A percentile compares a stretch with the other conserved stretches of the same genome.
Conservation (phyloP, 2,113 vertebrate species). For the Coregonus clupeaformis region DNA sequence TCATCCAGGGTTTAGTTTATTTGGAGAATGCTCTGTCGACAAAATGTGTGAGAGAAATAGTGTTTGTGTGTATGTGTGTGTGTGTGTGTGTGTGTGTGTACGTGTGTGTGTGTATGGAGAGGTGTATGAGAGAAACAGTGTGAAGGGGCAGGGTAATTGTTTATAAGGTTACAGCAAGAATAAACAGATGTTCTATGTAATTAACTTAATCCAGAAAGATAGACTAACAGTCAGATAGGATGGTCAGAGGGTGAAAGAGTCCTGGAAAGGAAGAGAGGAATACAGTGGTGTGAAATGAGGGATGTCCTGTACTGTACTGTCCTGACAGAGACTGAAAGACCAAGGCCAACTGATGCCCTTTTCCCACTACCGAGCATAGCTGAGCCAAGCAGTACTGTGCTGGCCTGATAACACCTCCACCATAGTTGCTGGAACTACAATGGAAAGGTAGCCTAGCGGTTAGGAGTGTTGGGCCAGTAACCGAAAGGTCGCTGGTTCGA, state of each 20-base stretch:
- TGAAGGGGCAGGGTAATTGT: constrained; percentile 54
- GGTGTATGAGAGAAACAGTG: constrained; percentile 58
- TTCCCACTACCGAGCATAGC: too few species aligned
- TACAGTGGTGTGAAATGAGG: constrained; percentile 16
- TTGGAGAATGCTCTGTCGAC: too few species aligned
- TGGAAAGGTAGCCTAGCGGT: not conserved
- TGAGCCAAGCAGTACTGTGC: too few species aligned
- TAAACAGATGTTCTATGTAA: constrained; percentile 76
- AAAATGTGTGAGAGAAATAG: too few species aligned
- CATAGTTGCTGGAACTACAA: too few species aligned
- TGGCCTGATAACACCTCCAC: too few species aligned
- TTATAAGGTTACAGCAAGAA: constrained; percentile 69
- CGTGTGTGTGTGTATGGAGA: constrained; percentile 6
- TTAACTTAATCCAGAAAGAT: constrained; percentile 47
- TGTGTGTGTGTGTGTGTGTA: constrained; percentile 41
- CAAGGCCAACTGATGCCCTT: too few species aligned
- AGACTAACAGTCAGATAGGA: constrained; percentile 36
- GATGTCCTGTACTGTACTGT: constrained; percentile 31
- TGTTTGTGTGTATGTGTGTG: constrained; percentile 1
- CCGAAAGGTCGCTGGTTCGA: too few species aligned
- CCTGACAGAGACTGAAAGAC: not conserved
- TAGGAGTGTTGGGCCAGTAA: too few species aligned
- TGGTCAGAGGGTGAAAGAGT: constrained; percentile 50
- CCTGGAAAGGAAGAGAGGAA: constrained; percentile 53
- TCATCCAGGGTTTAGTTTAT: too few species aligned